Evolutionary conservation across 2,888 invertebrate genomes (phyloP), one percentile per base, ranked within the genome.

Genomic region (Amblyteles armatorius): DNA sequence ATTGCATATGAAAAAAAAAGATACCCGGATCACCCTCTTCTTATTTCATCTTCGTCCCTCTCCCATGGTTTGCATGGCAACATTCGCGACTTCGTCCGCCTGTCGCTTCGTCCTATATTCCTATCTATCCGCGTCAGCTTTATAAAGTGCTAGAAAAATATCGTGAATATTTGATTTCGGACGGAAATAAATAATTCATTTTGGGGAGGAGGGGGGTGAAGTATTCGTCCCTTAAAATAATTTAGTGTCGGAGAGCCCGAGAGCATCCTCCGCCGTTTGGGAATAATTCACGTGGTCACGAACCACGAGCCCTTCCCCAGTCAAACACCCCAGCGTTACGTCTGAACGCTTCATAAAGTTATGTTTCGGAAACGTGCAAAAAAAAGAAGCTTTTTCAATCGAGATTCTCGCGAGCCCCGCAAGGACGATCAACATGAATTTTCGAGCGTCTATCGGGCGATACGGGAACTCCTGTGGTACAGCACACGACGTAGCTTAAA

Each of bases 401-500:
- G 91, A 85, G 87, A 88, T 87, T 85, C 86, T 87, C 57, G 22
- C 57, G 57, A 22, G 57, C 78, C 87, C 82, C 88, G 88, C 88
- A 84, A 86, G 77, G 89, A 87, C 91, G 90, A 91, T 91, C 91
- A 90, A 89, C 90, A 91, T 92, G 90, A 92, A 92, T 92, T 92
- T 92, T 91, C 89, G 88, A 92, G 89, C 85, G 87, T 85, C 55
- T 87, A 91, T 90, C 90, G 88, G 90, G 3, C 71, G 57, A 40
- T 79, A 67, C 16, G 16, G 44, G 29, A 63, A 78, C 57, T 63
- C 65, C 74, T 40, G 3, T 55, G 71, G 48, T 52, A 91, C 90
- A 90, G 91, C 89, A 89, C 90, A 91, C 90, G 91, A 90, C 91
- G 91, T 89, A 85, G 85, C 88, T 88, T 93, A 89, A 93, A 93